phyloP scores from a whole-genome alignment of 30 jellyfish, hydroid and myxozoan genomes.

The Morbakka virulenta region DNA sequence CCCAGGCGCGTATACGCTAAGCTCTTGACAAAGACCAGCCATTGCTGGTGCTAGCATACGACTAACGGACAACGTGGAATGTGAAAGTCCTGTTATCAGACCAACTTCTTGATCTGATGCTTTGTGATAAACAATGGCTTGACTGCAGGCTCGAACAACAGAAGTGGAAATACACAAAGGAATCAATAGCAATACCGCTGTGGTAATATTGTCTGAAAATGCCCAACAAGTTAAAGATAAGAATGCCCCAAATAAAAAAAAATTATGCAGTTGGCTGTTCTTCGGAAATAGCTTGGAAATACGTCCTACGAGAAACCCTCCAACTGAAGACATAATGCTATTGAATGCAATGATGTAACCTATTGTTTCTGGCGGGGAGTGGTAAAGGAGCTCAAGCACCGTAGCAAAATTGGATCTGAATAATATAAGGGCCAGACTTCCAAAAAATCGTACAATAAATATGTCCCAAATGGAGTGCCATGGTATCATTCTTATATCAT shows the following conservation, averaged over 20 bases:
- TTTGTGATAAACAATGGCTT: slow-evolving; percentile 63
- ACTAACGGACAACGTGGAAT: slow-evolving; percentile 82
- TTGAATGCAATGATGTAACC: slow-evolving; percentile 88
- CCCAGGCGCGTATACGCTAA: slow-evolving; percentile 85
- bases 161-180: slow-evolving; percentile 90
- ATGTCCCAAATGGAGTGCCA: slow-evolving; percentile 79
- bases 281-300: slow-evolving; percentile 45
- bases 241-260: slow-evolving; percentile 62
- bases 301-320: slow-evolving; percentile 77
- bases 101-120: slow-evolving; percentile 82
- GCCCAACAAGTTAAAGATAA: slow-evolving; percentile 48
- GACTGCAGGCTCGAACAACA: slow-evolving; percentile 78
- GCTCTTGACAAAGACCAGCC: slow-evolving; percentile 85
- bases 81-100: slow-evolving; percentile 76
- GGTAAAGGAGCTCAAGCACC: slow-evolving; percentile 66
- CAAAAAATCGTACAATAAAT: slow-evolving; percentile 69
- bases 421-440: slow-evolving; percentile 68
- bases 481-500: slow-evolving; percentile 57
- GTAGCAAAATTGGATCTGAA: slow-evolving; percentile 80
- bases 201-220: slow-evolving; percentile 59
- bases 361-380: slow-evolving; percentile 65
- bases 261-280: slow-evolving; percentile 51
- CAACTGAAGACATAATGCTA: slow-evolving; percentile 59
- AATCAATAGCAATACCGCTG: slow-evolving; percentile 45
- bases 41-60: slow-evolving; percentile 88